Evolutionary conservation across 2,113 vertebrate species (phyloP), one percentile per base, ranked within the genome.

Genomic region (Gasterosteus nipponicus): DNA sequence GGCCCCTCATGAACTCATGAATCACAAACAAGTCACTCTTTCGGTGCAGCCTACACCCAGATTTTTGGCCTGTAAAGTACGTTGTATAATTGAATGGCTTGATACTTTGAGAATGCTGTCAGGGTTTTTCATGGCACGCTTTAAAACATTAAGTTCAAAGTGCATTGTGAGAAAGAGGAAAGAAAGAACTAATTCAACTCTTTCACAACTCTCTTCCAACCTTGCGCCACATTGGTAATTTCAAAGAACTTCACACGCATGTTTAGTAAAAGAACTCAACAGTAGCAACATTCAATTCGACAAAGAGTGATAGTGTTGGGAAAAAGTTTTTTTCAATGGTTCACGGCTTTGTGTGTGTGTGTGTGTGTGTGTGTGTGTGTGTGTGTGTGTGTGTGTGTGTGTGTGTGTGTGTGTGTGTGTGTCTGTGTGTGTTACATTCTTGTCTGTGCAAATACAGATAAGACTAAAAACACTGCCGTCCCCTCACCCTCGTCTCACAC

Each of bases 381-480:
- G 38, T 57, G n/a, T 54, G 64, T 66, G 63, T 73, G 31, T 54
- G 51, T 62, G 33, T 63, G 42, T 41, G 51, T 65, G 61, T 62
- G 54, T 38, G 51, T 73, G 41, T 71, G 60, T 70, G 59, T 62
- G 65, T 71, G 54, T 69, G 39, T 59, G 38, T 57, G n/a, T 62
- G 51, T 74, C 41, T 72, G 56, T 70, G 59, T 62, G 65, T 68
- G 47, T 67, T 82, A 54, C 51, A 78, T 84, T 81, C 80, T 60
- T 60, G 75, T 75, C 75, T 86, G 80, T 84, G n/a, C 81, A 84
- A 62, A 82, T 81, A 49, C 2, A 90, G 89, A 92, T 90, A 92
- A 89, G 80, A 84, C 72, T 47, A 61, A 66, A 66, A 80, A 75
- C 69, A 71, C 33, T 63, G 33, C 26, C 61, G 18, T 31, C 47